Conservation (phyloP, 1,140 invertebrate species). For the Atta texana region DNA sequence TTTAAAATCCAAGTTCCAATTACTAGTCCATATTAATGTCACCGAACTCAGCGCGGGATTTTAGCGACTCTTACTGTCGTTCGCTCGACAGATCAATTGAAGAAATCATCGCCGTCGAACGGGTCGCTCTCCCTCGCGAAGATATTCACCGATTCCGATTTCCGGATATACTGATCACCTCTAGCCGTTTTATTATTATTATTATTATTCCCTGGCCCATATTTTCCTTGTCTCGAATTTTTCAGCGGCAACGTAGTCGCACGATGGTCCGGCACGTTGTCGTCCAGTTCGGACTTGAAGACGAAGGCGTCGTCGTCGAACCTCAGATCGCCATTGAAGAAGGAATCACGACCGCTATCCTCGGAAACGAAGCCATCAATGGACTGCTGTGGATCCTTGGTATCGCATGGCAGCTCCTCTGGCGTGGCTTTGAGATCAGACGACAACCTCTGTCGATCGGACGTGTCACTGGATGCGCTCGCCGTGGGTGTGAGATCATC, state of each 20-base stretch:
- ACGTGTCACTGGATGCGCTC: constrained; percentile 82
- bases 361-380: constrained; percentile 78
- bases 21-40: constrained; percentile 27
- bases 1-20: constrained; percentile 30
- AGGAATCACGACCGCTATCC: constrained; percentile 79
- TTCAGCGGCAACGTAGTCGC: constrained; percentile 81
- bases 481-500: constrained; percentile 90
- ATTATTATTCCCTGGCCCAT: constrained; percentile 74
- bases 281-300: constrained; percentile 83
- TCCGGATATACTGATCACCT: constrained; percentile 89
- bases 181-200: constrained; percentile 76
- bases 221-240: constrained; percentile 83
- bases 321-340: constrained; percentile 82
- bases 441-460: constrained; percentile 78
- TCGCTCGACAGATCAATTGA: constrained; percentile 85
- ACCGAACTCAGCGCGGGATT: constrained; percentile 28
- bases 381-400: constrained; percentile 70
- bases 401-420: constrained; percentile 78
- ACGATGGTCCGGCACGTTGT: constrained; percentile 80
- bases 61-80: not conserved
- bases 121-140: constrained; percentile 93
- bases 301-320: constrained; percentile 83
- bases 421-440: constrained; percentile 82
- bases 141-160: constrained; percentile 95
- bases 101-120: constrained; percentile 95